A percentile compares a stretch with the other conserved stretches of the same genome.
Evolutionary conservation across 1,140 invertebrate genomes (phyloP).

Genomic region (Drosophila bocki): DNA sequence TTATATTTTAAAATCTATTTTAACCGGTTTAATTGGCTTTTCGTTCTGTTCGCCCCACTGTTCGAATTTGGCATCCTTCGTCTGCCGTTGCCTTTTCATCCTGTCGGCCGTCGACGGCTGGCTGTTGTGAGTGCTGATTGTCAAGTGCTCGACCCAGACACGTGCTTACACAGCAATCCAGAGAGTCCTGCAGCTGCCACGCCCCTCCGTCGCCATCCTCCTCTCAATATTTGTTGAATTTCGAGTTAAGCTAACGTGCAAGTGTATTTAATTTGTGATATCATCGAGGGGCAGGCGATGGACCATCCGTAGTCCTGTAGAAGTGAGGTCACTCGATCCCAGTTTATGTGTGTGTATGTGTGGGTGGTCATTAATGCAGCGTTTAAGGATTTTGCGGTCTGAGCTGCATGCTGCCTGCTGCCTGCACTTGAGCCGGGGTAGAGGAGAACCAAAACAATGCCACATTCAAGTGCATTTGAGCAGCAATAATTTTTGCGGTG

Average conservation of each 20-base stretch:
- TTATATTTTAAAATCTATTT: rapidly evolving
- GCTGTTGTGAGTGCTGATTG: constrained; percentile 78
- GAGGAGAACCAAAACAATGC: constrained; percentile 51
- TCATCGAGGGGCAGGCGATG: constrained; percentile 30
- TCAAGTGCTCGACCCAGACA: constrained; percentile 75
- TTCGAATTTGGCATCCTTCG: constrained; percentile 7
- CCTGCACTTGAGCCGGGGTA: constrained; percentile 4
- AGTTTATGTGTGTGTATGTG: background rate
- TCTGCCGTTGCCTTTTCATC: constrained; percentile 37
- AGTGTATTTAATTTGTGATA: constrained; percentile 75
- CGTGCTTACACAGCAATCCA: constrained; percentile 69
- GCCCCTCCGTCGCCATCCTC: background rate
- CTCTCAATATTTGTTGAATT: constrained; percentile 56
- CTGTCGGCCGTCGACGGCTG: constrained; percentile 23
- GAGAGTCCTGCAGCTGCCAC: constrained; percentile 28
- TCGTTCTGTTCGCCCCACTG: constrained; percentile 10
- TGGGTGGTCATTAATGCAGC: constrained; percentile 62
- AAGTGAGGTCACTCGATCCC: background rate
- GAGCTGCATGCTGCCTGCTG: constrained; percentile 11
- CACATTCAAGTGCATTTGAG: constrained; percentile 80
- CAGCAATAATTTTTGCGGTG: constrained; percentile 82
- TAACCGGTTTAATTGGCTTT: too few species aligned
- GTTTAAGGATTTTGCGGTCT: constrained; percentile 78
- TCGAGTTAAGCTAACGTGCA: constrained; percentile 65
- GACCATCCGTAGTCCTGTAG: background rate